Evolutionary conservation across 2,797 vertebrate genomes (phyloP).

Genomic region (Clamator glandarius): DNA sequence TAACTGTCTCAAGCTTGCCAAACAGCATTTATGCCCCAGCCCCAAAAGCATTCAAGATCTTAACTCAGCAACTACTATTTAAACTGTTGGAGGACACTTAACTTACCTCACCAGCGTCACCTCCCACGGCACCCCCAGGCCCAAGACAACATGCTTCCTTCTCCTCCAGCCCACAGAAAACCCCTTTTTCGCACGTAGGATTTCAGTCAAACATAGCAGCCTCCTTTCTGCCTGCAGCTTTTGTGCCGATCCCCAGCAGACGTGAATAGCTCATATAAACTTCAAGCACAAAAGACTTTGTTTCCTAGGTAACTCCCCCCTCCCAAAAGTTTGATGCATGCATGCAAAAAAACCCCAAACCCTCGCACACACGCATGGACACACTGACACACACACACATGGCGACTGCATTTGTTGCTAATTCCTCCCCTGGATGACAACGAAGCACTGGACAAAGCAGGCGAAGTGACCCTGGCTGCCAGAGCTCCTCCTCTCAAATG

Average conservation of each 20-base stretch:
- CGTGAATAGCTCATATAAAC: slow-evolving; percentile 87
- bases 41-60: slow-evolving; percentile 41
- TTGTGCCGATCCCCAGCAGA: slow-evolving; percentile 86
- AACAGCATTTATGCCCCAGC: neutral
- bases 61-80: slow-evolving; percentile 21
- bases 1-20: slow-evolving; percentile 9
- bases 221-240: slow-evolving; percentile 80
- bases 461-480: slow-evolving; percentile 60
- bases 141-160: slow-evolving; percentile 38
- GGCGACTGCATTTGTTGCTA: slow-evolving; percentile 73
- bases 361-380: neutral
- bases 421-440: slow-evolving; percentile 82
- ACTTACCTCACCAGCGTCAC: slow-evolving; percentile 75
- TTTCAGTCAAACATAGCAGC: slow-evolving; percentile 76
- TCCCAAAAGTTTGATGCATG: slow-evolving; percentile 77
- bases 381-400: slow-evolving; percentile 48
- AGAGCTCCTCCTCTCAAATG: slow-evolving; percentile 61
- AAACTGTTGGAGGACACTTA: slow-evolving; percentile 6
- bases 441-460: slow-evolving; percentile 67
- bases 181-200: slow-evolving; percentile 40
- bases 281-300: slow-evolving; percentile 88
- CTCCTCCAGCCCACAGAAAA: slow-evolving; percentile 52
- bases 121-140: slow-evolving; percentile 59
- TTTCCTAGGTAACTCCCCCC: slow-evolving; percentile 90
- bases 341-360: slow-evolving; percentile 52